phyloP scores from a whole-genome alignment of 2,797 vertebrate species.

The Danionella dracula region DNA sequence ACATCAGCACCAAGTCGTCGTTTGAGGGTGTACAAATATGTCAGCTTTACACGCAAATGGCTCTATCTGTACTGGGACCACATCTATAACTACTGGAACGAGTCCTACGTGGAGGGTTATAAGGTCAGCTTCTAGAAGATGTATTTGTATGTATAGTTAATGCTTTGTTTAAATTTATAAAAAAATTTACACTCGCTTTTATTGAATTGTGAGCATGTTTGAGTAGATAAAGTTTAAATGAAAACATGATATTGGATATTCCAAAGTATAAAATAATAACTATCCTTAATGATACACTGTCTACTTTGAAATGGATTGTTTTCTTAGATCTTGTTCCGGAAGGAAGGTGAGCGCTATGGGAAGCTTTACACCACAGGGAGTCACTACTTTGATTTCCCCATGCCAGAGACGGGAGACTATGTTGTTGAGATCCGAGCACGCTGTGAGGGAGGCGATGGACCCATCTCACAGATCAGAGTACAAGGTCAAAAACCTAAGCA shows the following conservation, averaged over 20 bases:
- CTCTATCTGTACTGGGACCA: slow-evolving; percentile 95
- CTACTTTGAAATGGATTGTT: neutral
- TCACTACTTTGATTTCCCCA: slow-evolving; percentile 92
- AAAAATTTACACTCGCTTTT: no score
- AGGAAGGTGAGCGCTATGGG: slow-evolving; percentile 87
- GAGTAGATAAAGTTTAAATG: no score
- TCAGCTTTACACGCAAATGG: slow-evolving; percentile 75
- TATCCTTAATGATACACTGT: no score
- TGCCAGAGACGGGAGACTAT: slow-evolving; percentile 86
- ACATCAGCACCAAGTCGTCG: slow-evolving; percentile 84
- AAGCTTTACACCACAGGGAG: slow-evolving; percentile 88
- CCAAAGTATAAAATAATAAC: no score
- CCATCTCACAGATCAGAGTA: slow-evolving; percentile 85
- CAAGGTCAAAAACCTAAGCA: slow-evolving; percentile 64
- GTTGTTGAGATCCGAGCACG: slow-evolving; percentile 90
- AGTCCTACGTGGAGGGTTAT: slow-evolving; percentile 92
- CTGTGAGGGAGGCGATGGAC: slow-evolving; percentile 94
- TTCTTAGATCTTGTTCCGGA: slow-evolving; percentile 86
- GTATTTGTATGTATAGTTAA: no score
- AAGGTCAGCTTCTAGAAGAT: slow-evolving; percentile 77
- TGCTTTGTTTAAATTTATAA: neutral
- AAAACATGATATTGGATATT: no score
- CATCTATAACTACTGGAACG: slow-evolving; percentile 81
- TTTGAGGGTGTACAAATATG: slow-evolving; percentile 80
- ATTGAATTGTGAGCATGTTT: no score